These are phyloP conservation scores for Bombus affinis DNA, from an alignment of 1,140 invertebrate genomes.

Conservation along the genomic window DNA sequence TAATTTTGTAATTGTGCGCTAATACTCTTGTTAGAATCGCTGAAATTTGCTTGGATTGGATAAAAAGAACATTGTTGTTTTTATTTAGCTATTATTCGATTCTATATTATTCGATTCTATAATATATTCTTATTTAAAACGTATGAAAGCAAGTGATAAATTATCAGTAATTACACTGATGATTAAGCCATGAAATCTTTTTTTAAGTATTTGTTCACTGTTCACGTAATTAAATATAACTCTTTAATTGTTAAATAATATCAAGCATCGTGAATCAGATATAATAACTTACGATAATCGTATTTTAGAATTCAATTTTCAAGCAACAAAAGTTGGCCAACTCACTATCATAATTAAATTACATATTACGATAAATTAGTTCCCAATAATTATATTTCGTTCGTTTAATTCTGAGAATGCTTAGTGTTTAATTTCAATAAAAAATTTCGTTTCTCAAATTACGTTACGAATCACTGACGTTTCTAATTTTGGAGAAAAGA, in stretches of 20 bases:
- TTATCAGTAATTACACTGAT: background rate
- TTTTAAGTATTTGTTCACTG: background rate
- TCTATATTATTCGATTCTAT: too few relatives aligned
- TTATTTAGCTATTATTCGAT: background rate
- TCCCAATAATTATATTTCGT: background rate
- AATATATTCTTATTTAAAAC: background rate
- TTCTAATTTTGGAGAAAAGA: background rate
- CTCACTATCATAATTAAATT: background rate
- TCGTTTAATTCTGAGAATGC: background rate
- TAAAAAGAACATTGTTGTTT: background rate
- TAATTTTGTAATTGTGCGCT: constrained; percentile 21
- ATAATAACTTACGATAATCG: background rate
- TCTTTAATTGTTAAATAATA: background rate
- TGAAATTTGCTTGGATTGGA: background rate
- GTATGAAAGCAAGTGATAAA: too few relatives aligned
- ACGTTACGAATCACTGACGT: background rate
- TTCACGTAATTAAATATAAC: background rate
- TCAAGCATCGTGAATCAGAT: background rate
- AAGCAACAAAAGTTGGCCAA: background rate
- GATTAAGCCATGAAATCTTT: background rate
- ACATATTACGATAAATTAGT: background rate
- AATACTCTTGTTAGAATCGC: background rate
- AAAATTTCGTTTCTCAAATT: background rate
- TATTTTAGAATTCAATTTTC: background rate
- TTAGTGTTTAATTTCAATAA: background rate